A percentile compares a stretch with the other conserved stretches of the same genome.
Conservation (phyloP, 1,140 invertebrate species). For the Aleiodes sp. region DNA sequence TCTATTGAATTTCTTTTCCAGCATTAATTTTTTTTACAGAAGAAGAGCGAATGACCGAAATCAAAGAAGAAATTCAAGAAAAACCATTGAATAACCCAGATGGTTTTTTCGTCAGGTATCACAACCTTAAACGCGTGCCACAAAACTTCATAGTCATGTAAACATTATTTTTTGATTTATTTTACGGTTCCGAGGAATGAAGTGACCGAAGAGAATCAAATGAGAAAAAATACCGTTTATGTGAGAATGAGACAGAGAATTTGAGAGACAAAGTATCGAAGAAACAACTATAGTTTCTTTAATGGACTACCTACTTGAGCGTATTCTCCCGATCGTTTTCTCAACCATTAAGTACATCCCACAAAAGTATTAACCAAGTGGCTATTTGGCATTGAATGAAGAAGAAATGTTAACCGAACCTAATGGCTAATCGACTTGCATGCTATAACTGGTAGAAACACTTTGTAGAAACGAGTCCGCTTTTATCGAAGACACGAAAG, state of each 20-base stretch:
- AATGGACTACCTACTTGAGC: no score
- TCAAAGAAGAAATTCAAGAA: no score
- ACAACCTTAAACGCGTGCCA: no score
- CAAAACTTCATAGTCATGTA: no score
- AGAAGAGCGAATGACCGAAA: no score
- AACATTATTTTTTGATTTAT: no score
- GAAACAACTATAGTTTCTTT: conserved; percentile 1
- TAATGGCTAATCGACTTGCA: conserved; percentile 32
- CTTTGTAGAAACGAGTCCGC: not conserved
- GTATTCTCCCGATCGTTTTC: conserved; percentile 9
- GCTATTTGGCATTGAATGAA: not conserved
- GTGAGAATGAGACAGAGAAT: not conserved
- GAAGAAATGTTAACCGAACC: conserved; percentile 6
- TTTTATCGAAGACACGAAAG: conserved; percentile 23
- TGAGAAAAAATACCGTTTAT: not conserved
- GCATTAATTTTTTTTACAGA: no score
- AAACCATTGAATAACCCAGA: no score
- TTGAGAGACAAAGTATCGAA: not conserved
- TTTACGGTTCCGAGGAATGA: no score
- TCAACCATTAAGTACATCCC: conserved; percentile 12
- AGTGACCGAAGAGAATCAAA: no score
- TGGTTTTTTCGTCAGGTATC: no score
- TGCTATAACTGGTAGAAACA: conserved; percentile 18
- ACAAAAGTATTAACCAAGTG: conserved; percentile 10
- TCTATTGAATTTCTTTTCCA: no score